Conservation (phyloP, 2,888 invertebrate genomes). For the Luffia ferchaultella region DNA sequence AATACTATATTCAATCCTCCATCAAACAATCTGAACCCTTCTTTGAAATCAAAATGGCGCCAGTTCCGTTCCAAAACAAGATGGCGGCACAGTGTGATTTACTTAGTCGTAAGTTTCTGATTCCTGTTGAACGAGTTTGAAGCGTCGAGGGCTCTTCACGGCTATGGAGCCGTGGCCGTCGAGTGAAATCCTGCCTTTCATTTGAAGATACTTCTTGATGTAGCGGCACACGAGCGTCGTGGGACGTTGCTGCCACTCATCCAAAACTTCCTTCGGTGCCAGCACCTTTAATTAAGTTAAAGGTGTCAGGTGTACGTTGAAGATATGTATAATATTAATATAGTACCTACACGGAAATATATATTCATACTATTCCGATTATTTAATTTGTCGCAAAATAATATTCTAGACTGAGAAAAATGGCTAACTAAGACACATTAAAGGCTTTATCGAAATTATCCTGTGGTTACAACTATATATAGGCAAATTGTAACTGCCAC, state of each 20-base stretch:
- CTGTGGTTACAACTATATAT: too few species aligned
- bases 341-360: too few species aligned
- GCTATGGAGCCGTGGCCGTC: slow-evolving; percentile 82
- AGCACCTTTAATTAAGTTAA: slow-evolving; percentile 68
- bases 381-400: too few species aligned
- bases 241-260: slow-evolving; percentile 91
- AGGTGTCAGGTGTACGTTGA: background rate
- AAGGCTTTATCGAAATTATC: too few species aligned
- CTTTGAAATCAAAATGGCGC: too few species aligned
- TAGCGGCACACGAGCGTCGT: slow-evolving; percentile 84
- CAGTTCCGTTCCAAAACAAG: background rate
- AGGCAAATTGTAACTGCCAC: too few species aligned
- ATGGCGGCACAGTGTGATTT: background rate
- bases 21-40: too few species aligned
- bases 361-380: too few species aligned
- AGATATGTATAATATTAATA: too few species aligned
- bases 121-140: slow-evolving; percentile 90
- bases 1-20: too few species aligned
- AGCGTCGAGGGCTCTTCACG: slow-evolving; percentile 86
- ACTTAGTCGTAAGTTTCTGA: slow-evolving; percentile 87
- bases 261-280: slow-evolving; percentile 86
- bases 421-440: too few species aligned
- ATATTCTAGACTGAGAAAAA: too few species aligned
- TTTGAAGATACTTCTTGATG: slow-evolving; percentile 83
- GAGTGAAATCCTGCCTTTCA: slow-evolving; percentile 76